These are phyloP conservation scores for Neocrepidodera transversa DNA, from an alignment of 2,888 invertebrate genomes.

Conservation along the genomic window DNA sequence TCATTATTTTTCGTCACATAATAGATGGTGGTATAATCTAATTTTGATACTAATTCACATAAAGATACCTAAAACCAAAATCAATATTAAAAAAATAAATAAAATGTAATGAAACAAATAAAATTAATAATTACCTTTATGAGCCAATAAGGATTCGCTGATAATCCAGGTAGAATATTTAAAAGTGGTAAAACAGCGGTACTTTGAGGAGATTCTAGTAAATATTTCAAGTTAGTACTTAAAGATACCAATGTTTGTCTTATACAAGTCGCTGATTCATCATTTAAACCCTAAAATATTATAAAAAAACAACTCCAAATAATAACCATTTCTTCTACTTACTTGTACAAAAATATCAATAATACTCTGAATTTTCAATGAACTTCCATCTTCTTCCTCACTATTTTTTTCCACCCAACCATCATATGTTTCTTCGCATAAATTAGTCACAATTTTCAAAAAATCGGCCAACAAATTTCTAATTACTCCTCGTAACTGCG, in stretches of 20 bases:
- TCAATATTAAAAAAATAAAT: not conserved
- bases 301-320: not conserved
- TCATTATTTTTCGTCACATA: conserved; percentile 62
- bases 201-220: conserved; percentile 71
- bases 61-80: conserved; percentile 66
- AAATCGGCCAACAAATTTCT: conserved; percentile 73
- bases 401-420: conserved; percentile 61
- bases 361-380: conserved; percentile 26
- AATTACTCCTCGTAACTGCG: conserved; percentile 79
- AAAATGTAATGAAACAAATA: conserved; percentile 11
- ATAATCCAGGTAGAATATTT: conserved; percentile 68
- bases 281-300: conserved; percentile 70
- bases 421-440: conserved; percentile 65
- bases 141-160: conserved; percentile 82
- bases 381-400: conserved; percentile 27
- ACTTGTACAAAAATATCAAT: conserved; percentile 44
- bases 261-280: conserved; percentile 78
- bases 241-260: conserved; percentile 74
- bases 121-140: conserved; percentile 68
- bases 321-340: conserved; percentile 10
- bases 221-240: conserved; percentile 64
- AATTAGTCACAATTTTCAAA: conserved; percentile 67
- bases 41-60: conserved; percentile 67
- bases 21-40: conserved; percentile 67
- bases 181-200: conserved; percentile 65